Evolutionary conservation across 2,888 invertebrate species (phyloP), one percentile per base, ranked within the genome.

Genomic region (Sminthurides aquaticus): DNA sequence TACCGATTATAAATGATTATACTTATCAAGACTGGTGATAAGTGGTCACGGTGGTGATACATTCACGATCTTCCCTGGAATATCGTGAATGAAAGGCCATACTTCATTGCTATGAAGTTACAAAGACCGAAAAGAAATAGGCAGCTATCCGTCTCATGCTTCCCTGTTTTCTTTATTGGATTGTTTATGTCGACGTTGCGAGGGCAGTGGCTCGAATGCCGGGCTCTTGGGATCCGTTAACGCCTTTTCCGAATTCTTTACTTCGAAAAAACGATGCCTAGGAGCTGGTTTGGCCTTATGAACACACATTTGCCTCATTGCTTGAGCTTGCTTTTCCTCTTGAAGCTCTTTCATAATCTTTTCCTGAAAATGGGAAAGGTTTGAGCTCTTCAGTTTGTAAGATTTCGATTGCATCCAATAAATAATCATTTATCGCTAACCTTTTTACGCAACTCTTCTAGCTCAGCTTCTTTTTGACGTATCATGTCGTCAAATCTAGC

Each of bases 221-320:
- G 87, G 87, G 67, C 86, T 86, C 62, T 84, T 81, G 0, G 89
- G 86, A 22, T 82, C 79, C 1, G 88, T 89, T 1, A 87, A 75
- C 3, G 81, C 81, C 55, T 79, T 80, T 0, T 74, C 75, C 1
- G 84, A 83, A 62, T 81, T 83, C 60, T 82, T 78, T 18, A 84
- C 80, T 25, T 81, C 75, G 71, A 85, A 77, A 15, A 81, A 80
- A 66, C 81, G 80, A 65, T 79, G 80, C 11, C 78, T 78, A 20
- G 83, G 83, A 59, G 85, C 81, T 1, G 87, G 87, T 71, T 84
- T 83, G 0, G 87, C 85, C 77, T 85, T 86, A 68, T 84, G 81
- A 56, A 85, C 83, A 18, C 83, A 55, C 34, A 69, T 64, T 52
- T 66, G 52, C 18, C 68, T 55, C n/a, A 61, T 15, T 2, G 24